Base-by-base conservation (phyloP, 1,140 invertebrate species). In the Leptopilina boulardi region DNA sequence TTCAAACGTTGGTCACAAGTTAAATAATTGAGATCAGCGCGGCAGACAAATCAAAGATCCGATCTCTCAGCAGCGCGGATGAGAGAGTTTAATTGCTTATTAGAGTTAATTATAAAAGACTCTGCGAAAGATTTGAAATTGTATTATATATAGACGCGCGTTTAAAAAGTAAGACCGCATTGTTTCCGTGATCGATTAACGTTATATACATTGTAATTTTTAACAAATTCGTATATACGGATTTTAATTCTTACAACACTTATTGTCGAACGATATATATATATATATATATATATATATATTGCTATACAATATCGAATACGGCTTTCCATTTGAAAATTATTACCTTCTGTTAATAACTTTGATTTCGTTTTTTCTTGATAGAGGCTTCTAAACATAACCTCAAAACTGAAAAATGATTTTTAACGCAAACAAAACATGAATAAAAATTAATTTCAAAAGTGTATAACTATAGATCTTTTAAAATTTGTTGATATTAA, bases 61-160 rank as follows among this genome's bases (percentile, higher is more conserved):
- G 70, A 70, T 47, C 47, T 51, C 59, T n/a, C n/a, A n/a, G n/a
- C n/a, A n/a, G n/a, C n/a, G 30, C 38, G 71, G 76, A 77, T 77
- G 34, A n/a, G n/a, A n/a, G 77, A 74, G 54, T 34, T 80, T 77
- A 77, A 80, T 80, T 77, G 75, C 51, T 74, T 71, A 80, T 80
- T 80, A 59, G 44, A 47, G 47, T 47, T 74, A 75, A 80, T 80
- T 80, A 77, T 71, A 38, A 56, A 34, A 34, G 38, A 51, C 10
- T 18, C 21, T 15, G 42, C 15, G 66, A 26, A 44, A 18, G 71
- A n/a, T n/a, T 19, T 70, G 42, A 71, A 66, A 77, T 77, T 66
- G 71, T 44, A n/a, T n/a, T n/a, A n/a, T n/a, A n/a, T n/a, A 71
- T 9, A 18, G 26, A 19, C 44, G n/a, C 6, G n/a, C n/a, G n/a